Evolutionary conservation across 1,140 invertebrate genomes (phyloP).

Genomic region (Drosophila pandora): DNA sequence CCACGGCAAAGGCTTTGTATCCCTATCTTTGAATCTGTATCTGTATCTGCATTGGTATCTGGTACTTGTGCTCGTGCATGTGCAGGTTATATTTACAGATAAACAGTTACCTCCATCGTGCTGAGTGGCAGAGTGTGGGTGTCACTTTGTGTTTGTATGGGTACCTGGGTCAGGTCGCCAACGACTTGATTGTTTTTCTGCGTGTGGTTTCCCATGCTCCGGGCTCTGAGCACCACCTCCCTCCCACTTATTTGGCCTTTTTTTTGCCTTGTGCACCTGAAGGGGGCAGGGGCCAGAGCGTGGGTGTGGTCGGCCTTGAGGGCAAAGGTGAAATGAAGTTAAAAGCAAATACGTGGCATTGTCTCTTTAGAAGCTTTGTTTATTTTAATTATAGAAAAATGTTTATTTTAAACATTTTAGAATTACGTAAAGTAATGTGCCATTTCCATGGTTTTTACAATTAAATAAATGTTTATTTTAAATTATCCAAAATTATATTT

Average conservation of each 20-base stretch:
- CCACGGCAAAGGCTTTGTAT: constrained; percentile 15
- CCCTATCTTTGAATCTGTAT: constrained; percentile 22
- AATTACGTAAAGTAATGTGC: neutral
- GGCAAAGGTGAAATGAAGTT: constrained; percentile 34
- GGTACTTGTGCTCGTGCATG: constrained; percentile 16
- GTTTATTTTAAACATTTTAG: constrained; percentile 41
- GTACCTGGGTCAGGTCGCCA: constrained; percentile 31
- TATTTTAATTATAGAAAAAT: constrained; percentile 56
- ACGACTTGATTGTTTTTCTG: constrained; percentile 54
- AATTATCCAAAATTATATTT: neutral
- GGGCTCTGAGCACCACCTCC: constrained; percentile 3
- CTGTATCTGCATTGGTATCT: constrained; percentile 20
- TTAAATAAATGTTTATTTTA: neutral
- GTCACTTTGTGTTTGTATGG: neutral
- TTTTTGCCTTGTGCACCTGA: constrained; percentile 9
- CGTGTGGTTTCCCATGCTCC: constrained; percentile 40
- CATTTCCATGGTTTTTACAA: neutral
- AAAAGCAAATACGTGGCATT: constrained; percentile 37
- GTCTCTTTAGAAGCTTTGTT: constrained; percentile 20
- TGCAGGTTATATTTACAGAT: constrained; percentile 60
- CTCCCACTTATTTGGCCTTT: neutral
- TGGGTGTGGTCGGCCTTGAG: constrained; percentile 1
- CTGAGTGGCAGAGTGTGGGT: constrained; percentile 14
- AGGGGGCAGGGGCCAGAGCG: constrained; percentile 9
- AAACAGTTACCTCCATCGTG: constrained; percentile 41